Evolutionary conservation across 2,113 vertebrate species (phyloP).

Genomic region (Puffinus mauretanicus): DNA sequence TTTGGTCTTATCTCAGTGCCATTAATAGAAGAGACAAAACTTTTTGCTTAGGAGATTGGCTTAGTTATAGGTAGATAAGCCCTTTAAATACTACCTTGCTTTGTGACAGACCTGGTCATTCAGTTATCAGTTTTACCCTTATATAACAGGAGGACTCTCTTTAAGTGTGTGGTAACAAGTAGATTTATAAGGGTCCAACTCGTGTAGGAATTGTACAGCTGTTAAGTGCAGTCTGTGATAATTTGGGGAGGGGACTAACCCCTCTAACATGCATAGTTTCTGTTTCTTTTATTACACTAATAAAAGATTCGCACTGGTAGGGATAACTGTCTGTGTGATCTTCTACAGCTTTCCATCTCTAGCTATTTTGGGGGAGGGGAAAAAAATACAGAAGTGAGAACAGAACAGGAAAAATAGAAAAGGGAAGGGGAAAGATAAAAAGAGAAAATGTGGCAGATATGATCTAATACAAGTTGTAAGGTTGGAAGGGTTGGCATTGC

Average conservation of each 20-base stretch:
- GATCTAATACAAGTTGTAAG: background rate
- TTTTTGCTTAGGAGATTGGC: background rate
- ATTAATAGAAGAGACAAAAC: background rate
- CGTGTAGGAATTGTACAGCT: background rate
- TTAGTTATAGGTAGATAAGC: background rate
- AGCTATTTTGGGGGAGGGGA: background rate
- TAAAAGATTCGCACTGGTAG: background rate
- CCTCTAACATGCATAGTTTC: background rate
- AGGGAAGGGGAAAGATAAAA: background rate
- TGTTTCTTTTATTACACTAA: background rate
- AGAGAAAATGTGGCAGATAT: background rate
- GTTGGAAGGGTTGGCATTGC: background rate
- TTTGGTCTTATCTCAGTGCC: background rate
- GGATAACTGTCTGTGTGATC: background rate
- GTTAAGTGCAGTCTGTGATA: background rate
- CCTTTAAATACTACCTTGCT: background rate
- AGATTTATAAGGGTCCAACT: background rate
- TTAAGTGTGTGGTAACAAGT: background rate
- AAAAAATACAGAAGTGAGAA: background rate
- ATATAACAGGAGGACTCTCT: background rate
- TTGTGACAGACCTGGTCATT: background rate
- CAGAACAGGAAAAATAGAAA: background rate
- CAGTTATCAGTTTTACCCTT: background rate
- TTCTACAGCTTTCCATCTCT: background rate
- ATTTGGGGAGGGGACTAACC: background rate